Conservation (phyloP, 2,113 vertebrate species). For the Turdus rufiventris region DNA sequence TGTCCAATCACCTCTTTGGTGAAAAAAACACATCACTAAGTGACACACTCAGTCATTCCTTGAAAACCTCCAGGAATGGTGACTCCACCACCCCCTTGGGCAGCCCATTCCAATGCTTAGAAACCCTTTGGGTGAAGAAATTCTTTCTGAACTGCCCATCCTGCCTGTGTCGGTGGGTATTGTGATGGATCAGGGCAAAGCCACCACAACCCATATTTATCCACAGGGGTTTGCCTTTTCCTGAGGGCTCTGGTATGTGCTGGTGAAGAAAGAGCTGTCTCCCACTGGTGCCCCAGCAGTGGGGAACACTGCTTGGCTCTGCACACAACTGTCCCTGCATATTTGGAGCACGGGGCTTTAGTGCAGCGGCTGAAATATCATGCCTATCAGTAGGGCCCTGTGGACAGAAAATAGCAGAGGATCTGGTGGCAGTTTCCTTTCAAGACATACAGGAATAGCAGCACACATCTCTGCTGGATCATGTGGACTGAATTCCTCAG, state of each 20-base stretch:
- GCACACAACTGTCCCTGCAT: conserved; percentile 41
- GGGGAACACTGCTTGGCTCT: not conserved
- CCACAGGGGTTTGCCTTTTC: not conserved
- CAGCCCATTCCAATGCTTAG: not conserved
- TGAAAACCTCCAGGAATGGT: not conserved
- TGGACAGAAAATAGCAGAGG: conserved; percentile 68
- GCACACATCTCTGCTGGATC: conserved; percentile 53
- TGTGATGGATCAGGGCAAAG: not conserved
- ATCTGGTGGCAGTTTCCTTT: conserved; percentile 70
- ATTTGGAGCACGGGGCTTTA: conserved; percentile 12
- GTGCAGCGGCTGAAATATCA: conserved; percentile 44
- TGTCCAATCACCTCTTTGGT: not conserved
- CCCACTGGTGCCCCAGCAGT: not conserved
- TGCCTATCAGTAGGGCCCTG: conserved; percentile 40
- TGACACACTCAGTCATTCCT: not conserved
- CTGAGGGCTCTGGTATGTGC: not conserved
- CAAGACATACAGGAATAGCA: conserved; percentile 69
- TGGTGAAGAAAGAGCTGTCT: not conserved
- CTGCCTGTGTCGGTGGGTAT: fast-evolving
- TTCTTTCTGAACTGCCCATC: not conserved
- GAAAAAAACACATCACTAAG: not conserved
- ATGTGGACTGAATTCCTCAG: conserved; percentile 53
- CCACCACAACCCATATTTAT: not conserved
- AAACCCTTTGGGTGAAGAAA: not conserved
- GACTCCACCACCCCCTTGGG: not conserved